phyloP scores from a whole-genome alignment of 2,797 vertebrate species.

The Anas capensis region DNA sequence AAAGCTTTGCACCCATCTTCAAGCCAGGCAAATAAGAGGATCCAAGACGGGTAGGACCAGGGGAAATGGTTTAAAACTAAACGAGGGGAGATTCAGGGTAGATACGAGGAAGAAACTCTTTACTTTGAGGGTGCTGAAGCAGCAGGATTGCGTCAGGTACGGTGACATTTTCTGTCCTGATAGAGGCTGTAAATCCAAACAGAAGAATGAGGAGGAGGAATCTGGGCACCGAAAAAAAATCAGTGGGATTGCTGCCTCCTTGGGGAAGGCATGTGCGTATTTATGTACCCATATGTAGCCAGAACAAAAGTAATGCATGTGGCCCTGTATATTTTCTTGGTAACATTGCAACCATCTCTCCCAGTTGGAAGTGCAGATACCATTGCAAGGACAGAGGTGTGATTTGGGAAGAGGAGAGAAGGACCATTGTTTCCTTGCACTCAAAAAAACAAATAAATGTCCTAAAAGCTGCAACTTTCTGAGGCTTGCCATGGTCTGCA shows the following conservation, averaged over 20 bases:
- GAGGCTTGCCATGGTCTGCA: neutral
- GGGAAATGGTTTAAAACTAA: too few species aligned
- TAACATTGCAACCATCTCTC: neutral
- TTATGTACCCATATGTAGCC: neutral
- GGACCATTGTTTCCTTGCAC: neutral
- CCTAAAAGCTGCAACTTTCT: neutral
- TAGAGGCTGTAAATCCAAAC: neutral
- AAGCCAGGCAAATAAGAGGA: too few species aligned
- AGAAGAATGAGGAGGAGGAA: neutral
- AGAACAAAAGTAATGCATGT: accelerated
- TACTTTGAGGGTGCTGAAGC: too few species aligned
- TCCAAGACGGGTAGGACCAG: too few species aligned
- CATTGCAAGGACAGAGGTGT: neutral
- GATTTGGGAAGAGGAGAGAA: neutral
- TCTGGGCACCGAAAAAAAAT: too few species aligned
- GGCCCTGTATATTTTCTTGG: neutral
- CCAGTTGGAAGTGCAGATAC: neutral
- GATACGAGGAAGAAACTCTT: too few species aligned
- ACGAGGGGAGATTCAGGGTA: too few species aligned
- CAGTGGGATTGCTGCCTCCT: neutral
- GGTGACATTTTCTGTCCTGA: accelerated
- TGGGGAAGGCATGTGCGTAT: accelerated
- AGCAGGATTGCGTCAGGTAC: neutral
- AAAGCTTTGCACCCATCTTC: too few species aligned
- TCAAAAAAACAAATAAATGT: neutral